phyloP scores from a whole-genome alignment of 2,888 invertebrate genomes.

The Schizotus pectinicornis region DNA sequence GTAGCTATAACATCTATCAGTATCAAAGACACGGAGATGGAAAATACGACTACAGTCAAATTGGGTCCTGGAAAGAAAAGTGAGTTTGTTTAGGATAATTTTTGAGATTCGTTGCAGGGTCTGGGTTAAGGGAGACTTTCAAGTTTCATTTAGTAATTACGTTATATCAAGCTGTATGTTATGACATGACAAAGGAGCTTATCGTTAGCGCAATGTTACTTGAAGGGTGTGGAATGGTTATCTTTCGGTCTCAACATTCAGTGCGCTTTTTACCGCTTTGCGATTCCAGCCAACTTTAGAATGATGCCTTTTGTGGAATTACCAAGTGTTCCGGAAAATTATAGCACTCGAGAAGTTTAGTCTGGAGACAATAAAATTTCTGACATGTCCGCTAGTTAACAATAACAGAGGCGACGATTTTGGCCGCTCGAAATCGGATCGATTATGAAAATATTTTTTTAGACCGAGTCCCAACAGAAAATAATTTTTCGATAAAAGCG shows the following conservation, averaged over 20 bases:
- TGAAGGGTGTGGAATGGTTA: too few relatives aligned
- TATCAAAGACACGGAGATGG: conserved; percentile 63
- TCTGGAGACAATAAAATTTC: conserved; percentile 9
- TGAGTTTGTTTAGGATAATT: conserved; percentile 48
- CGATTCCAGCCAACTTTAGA: conserved; percentile 7
- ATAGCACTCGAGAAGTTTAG: conserved; percentile 4
- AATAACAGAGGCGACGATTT: conserved; percentile 10
- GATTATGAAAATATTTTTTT: too few relatives aligned
- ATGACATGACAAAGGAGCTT: too few relatives aligned
- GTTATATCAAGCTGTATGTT: neutral
- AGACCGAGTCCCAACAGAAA: too few relatives aligned
- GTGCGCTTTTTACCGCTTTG: neutral
- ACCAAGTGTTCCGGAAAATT: conserved; percentile 9
- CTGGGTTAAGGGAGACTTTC: neutral
- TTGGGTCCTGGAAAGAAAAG: conserved; percentile 67
- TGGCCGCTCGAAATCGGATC: neutral
- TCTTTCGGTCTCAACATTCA: too few relatives aligned
- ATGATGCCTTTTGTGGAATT: conserved; percentile 14
- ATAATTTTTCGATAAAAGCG: too few relatives aligned
- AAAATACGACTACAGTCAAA: conserved; percentile 64
- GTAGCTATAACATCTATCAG: conserved; percentile 74
- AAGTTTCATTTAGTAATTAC: neutral
- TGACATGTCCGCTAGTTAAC: conserved; percentile 1
- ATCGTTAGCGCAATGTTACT: too few relatives aligned
- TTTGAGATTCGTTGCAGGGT: too few relatives aligned